Percentiles rank a stretch among this genome's conserved stretches.
These are phyloP conservation scores for Oncorhynchus masou DNA, from an alignment of 2,113 vertebrate species.

Conservation along the genomic window DNA sequence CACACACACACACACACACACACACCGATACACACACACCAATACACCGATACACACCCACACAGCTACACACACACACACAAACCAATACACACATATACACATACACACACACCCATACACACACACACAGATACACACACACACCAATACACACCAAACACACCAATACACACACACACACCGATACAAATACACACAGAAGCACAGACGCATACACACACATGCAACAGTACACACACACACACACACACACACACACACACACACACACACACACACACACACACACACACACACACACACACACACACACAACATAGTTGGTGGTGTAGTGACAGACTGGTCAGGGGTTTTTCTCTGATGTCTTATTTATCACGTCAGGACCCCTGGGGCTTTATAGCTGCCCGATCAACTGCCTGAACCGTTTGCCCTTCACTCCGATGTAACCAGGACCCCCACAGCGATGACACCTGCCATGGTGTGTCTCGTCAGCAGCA, in stretches of 20 bases:
- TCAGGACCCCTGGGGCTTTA: slow-evolving; percentile 59
- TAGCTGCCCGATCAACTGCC: slow-evolving; percentile 56
- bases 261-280: fast-evolving
- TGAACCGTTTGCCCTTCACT: slow-evolving; percentile 61
- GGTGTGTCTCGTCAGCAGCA: slow-evolving; percentile 17
- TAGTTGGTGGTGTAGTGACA: background rate
- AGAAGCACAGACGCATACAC: no score
- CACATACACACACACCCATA: background rate
- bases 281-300: background rate
- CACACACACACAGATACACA: background rate
- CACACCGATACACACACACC: no score
- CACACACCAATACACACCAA: background rate
- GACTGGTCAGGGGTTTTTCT: slow-evolving; percentile 30
- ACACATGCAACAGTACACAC: background rate
- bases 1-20: background rate
- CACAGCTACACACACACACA: slow-evolving; percentile 1
- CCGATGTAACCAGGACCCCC: slow-evolving; percentile 54
- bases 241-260: background rate
- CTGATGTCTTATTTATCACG: slow-evolving; percentile 65
- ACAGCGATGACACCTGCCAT: slow-evolving; percentile 63
- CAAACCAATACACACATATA: background rate
- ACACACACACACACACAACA: background rate
- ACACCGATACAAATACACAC: background rate
- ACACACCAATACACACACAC: background rate
- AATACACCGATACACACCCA: background rate